Base-by-base conservation (phyloP, 2,888 invertebrate species). In the Cephus spinipes region DNA sequence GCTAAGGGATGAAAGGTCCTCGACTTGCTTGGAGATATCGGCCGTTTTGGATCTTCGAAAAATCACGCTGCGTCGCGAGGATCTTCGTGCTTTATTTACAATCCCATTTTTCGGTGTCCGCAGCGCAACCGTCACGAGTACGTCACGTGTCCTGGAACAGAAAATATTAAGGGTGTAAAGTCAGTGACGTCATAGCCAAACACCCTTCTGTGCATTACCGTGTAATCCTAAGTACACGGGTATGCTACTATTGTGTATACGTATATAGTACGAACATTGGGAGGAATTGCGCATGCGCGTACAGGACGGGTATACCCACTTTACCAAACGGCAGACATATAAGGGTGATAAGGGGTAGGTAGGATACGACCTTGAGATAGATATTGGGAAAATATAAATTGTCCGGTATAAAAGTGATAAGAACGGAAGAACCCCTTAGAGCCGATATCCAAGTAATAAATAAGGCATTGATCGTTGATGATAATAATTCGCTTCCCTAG, bases 101-200 rank as follows among this genome's bases (percentile, higher is more conserved):
- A 55, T 55, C 55, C 55, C 55, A 55, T 77, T 79, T 73, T 73
- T 75, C 68, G 32, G 73, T 34, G 77, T 80, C 80, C 82, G 74
- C 73, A 9, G 33, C 34, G 6, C 74, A 74, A 76, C 69, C 74
- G 71, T 76, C 69, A 77, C 80, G 77, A 23, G 2, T 55, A 9
- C 55, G 55, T 55, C 55, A 23, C 23, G 81, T 76, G 81, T 82
- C 81, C 88, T 86, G 87, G 76, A 87, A 88, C 87, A 88, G 77
- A 84, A 84, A 80, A 83, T 79, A 77, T 75, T 80, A 76, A 83
- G 76, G 74, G 78, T 80, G 76, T 83, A 81, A 83, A 79, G 79
- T 82, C 71, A 6, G 40, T 76, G 81, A 79, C 79, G 80, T 75
- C 79, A 79, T 82, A 79, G 77, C 77, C 71, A 36, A 36, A 74